Percentiles rank a stretch among this genome's conserved stretches.
Conservation (phyloP, 2,113 vertebrate species). For the Hippocampus comes region DNA sequence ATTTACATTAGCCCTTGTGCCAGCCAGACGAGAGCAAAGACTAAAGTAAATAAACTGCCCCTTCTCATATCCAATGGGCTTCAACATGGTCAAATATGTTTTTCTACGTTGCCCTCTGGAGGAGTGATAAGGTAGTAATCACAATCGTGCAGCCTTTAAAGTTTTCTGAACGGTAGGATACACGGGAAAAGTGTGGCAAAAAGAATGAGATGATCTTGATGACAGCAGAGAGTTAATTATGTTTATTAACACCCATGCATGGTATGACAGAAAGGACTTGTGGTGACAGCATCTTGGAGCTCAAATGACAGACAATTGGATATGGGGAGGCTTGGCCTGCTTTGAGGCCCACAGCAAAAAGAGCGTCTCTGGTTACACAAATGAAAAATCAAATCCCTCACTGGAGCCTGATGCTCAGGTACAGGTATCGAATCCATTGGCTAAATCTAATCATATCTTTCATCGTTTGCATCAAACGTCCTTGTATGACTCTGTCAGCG, state of each 20-base stretch:
- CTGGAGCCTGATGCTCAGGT: conserved; percentile 44
- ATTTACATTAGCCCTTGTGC: conserved; percentile 38
- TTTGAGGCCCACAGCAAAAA: conserved; percentile 49
- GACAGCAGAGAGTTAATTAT: conserved; percentile 24
- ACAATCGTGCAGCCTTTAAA: conserved; percentile 29
- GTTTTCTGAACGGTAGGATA: conserved; percentile 6
- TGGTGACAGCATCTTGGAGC: conserved; percentile 40
- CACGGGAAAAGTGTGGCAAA: conserved; percentile 15
- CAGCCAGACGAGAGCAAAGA: conserved; percentile 41
- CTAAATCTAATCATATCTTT: conserved; percentile 50
- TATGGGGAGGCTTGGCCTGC: conserved; percentile 44
- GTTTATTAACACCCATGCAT: conserved; percentile 25
- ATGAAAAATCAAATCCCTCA: conserved; percentile 61
- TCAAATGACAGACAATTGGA: conserved; percentile 47
- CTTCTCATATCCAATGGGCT: conserved; percentile 27
- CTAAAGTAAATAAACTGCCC: conserved; percentile 38
- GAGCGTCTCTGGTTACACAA: conserved; percentile 64
- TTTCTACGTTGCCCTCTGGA: conserved; percentile 33
- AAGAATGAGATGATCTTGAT: conserved; percentile 21
- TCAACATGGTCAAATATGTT: conserved; percentile 38
- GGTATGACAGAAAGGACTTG: conserved; percentile 53
- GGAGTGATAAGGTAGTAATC: conserved; percentile 31
- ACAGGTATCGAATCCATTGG: conserved; percentile 58
- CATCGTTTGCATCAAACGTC: neutral
- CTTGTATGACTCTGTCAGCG: neutral